Evolutionary conservation across 1,140 invertebrate species (phyloP), one percentile per base, ranked within the genome.

Genomic region (Lucilia sericata): DNA sequence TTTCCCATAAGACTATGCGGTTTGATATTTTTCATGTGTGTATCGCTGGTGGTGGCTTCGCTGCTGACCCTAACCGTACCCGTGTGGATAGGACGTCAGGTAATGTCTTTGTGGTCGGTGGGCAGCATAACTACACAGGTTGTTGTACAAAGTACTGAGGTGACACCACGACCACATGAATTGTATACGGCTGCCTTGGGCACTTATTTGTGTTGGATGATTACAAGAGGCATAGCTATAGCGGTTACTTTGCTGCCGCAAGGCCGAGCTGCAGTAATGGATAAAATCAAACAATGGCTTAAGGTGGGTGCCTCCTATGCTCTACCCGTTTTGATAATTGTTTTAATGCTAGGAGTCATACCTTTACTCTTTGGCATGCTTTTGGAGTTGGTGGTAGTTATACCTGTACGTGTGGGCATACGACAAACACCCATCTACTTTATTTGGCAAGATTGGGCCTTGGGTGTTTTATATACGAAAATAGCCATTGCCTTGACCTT

Each of bases 391-490:
- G 96, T 99, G 0, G 93, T 99, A 19, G 96, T 99, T 14, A 96
- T 98, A 7, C 98, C 98, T 0, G 92, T 99, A 7, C 92, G 98
- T n/a, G 97, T 99, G 12, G 97, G 97, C 0, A 91, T 99, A 4
- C 95, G 97, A 87, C 98, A 99, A 91, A 98, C 97, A 19, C 98
- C 98, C 0, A 95, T 99, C 8, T 94, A 98, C 80, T 99, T 98
- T 90, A 94, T 98, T n/a, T 97, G 96, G 95, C 95, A 99, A 93
- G 97, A 99, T 92, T 99, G 98, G 98, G 98, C 98, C 0, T 92
- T 99, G 7, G 98, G 99, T 13, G 97, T 99, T 9, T 92, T 99
- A 0, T 99, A 99, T 89, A 98, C 98, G 2, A 99, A 99, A 93
- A 99, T 99, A 84, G 96, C 98, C n/a, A 98, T 97, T 87, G 98